These are phyloP conservation scores for Galbula dea DNA, from an alignment of 2,113 vertebrate species.

Conservation along the genomic window DNA sequence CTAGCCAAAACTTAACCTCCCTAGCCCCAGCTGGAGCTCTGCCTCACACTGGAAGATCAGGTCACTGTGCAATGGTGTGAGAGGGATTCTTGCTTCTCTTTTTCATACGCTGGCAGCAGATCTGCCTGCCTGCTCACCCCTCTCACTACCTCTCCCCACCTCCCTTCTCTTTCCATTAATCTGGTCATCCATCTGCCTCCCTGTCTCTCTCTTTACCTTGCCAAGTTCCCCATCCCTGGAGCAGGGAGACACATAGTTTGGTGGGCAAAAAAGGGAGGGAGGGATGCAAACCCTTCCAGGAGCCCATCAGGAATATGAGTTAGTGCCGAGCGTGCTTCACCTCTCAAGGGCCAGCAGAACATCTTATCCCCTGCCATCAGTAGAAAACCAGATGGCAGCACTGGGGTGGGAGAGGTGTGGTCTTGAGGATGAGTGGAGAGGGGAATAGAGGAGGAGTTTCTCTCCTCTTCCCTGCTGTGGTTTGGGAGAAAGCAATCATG, in stretches of 20 bases:
- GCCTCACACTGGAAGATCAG: background rate
- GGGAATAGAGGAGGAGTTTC: background rate
- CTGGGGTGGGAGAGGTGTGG: background rate
- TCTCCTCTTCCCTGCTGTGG: fast-evolving
- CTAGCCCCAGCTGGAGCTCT: background rate
- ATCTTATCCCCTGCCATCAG: slow-evolving; percentile 69
- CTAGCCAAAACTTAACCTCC: background rate
- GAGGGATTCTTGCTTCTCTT: background rate
- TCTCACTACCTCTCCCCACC: background rate
- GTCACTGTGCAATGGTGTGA: background rate
- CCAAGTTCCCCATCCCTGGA: slow-evolving; percentile 41
- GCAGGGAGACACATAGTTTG: slow-evolving; percentile 5
- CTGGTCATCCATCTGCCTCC: slow-evolving; percentile 30
- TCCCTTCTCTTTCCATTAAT: slow-evolving; percentile 1
- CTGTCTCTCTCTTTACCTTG: background rate
- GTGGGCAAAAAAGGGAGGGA: background rate
- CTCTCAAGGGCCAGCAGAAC: slow-evolving; percentile 40
- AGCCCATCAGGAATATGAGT: slow-evolving; percentile 38
- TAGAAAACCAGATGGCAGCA: slow-evolving; percentile 72
- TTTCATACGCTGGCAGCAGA: background rate
- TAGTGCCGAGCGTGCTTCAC: background rate
- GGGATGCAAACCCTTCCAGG: slow-evolving; percentile 42
- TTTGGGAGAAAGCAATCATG: background rate
- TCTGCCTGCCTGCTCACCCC: background rate
- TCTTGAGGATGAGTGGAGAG: slow-evolving; percentile 6